Evolutionary conservation across 2,888 invertebrate species (phyloP), one percentile per base, ranked within the genome.

Genomic region (Drosophila acutilabella): DNA sequence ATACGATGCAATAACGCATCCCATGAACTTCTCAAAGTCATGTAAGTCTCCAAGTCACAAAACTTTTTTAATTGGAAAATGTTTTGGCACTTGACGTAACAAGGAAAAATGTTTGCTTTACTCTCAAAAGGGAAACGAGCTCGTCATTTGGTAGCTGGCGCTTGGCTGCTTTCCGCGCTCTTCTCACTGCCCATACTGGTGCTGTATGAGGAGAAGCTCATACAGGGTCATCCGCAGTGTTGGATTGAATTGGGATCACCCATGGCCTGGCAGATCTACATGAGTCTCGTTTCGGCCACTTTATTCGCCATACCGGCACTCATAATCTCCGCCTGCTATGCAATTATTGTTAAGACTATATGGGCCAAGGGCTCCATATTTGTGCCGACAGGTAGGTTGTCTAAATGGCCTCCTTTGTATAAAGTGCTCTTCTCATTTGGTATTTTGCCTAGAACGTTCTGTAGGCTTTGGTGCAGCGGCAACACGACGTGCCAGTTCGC

Each of bases 21-120:
- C 98, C 0, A 97, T 98, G 97, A 98, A 98, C 93, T 98, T 98
- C 93, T 97, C 97, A 57, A 97, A 97, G 89, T 97, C 97, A 91
- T 97, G 98, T 98, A 93, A 96, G 97, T 96, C 47, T 40, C 57
- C 47, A 23, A 44, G 7, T 33, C 18, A 23, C 16, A 88, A 87
- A 88, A 87, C 72, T 88, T 88, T 87, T 79, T 60, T 89, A 88
- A 89, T 88, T 87, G 84, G 58, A 73, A 82, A 88, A 78, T 74
- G 68, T 72, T 81, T 81, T 66, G 65, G 47, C 68, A 60, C 57
- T 74, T 67, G 53, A 36, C 52, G 36, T 59, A 78, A 56, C 64
- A 53, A 26, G 57, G 40, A 38, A 56, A 30, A 65, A 44, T 57
- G 10, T 56, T 53, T 48, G 14, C 50, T 13, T 36, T 20, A 3